Evolutionary conservation across 2,113 vertebrate species (phyloP), one percentile per base, ranked within the genome.

Genomic region (Lampris incognitus): DNA sequence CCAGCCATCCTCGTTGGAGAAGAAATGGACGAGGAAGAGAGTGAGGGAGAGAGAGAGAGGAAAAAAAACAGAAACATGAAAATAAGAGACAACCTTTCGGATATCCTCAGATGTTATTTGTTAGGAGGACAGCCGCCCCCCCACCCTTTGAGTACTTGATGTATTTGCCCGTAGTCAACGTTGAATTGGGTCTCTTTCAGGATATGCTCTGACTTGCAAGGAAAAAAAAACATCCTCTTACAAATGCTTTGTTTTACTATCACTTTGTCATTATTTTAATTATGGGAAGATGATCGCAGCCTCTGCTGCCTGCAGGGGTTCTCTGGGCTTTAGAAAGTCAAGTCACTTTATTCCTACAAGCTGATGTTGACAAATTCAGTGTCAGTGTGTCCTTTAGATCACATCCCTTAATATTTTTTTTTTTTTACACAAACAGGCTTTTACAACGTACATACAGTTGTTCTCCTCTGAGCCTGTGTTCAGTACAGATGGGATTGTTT

Each of bases 71-170:
- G 81, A 85, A 90, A 81, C 82, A 88, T 74, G 74, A 91, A 89
- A 88, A 76, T 79, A 89, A 81, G 81, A 87, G 81, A 83, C 86
- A 95, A 96, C 94, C 93, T 95, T 24, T 94, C 87, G 94, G 94
- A 94, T 92, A 82, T 81, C 78, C 87, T 95, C 95, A 96, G 91
- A 95, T 97, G 96, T 92, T 95, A 94, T 94, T 95, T 92, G 95
- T 97, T 97, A 97, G 66, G 65, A 95, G 66, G 71, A 78, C 89
- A 93, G 92, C 93, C 94, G 89, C 89, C 86, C 91, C 58, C 91
- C 87, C 90, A 88, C 91, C 42, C 89, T 88, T 95, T 95, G 95
- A 95, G 96, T 94, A 94, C 91, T 89, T 88, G 80, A 90, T 88
- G 92, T 84, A 78, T 89, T 91, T 88, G 94, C 95, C 94, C 95